Conservation (phyloP, 92 coral and sea anemone species). For the Zoanthus sociatus region DNA sequence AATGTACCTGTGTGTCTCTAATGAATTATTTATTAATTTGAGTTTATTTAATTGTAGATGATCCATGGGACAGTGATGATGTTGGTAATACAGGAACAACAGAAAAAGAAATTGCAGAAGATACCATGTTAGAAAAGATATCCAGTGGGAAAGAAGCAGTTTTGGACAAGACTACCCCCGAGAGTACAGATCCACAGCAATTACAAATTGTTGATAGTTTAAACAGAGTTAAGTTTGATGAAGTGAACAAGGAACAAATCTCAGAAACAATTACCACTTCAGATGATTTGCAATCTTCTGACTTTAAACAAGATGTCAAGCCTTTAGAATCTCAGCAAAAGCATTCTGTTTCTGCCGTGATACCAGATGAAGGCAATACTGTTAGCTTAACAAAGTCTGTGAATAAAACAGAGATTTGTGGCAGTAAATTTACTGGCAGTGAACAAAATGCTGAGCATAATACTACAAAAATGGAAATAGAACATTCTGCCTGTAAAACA, state of each 20-base stretch:
- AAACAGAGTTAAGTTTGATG: neutral
- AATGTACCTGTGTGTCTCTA: no score
- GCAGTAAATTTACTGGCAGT: neutral
- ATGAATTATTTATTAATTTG: no score
- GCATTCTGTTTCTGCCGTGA: neutral
- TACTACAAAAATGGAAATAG: neutral
- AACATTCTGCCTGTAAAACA: neutral
- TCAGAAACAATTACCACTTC: neutral
- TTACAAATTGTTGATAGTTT: neutral
- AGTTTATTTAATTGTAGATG: conserved; percentile 30
- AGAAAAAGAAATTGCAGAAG: neutral
- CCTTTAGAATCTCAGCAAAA: neutral
- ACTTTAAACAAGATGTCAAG: neutral
- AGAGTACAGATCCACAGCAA: conserved; percentile 6
- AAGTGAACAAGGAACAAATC: neutral
- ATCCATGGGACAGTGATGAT: conserved; percentile 51
- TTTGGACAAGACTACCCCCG: neutral
- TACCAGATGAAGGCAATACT: neutral
- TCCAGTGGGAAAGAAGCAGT: neutral
- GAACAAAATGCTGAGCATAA: neutral
- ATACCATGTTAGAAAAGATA: neutral
- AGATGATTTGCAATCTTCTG: neutral
- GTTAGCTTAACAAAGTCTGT: neutral
- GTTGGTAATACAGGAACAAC: neutral
- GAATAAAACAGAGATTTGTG: neutral